Percentiles rank a stretch among this genome's conserved stretches.
Evolutionary conservation across 1,140 invertebrate species (phyloP).

Genomic region (Danaus melanippus): DNA sequence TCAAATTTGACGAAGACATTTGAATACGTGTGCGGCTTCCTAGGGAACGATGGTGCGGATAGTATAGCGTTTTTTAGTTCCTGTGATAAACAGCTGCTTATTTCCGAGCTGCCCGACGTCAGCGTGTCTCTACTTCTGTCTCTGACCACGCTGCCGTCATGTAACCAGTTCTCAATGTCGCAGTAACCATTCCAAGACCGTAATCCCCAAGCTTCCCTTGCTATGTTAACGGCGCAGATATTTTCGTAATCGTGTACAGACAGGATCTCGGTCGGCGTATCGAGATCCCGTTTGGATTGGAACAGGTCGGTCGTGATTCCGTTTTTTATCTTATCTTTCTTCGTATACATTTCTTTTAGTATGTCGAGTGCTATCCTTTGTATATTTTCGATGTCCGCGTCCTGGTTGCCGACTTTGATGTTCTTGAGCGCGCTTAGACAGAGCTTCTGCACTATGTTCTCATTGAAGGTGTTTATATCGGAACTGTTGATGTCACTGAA

Average conservation of each 20-base stretch:
- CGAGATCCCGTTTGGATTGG: slow-evolving; percentile 59
- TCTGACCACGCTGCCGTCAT: slow-evolving; percentile 75
- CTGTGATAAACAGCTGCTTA: slow-evolving; percentile 62
- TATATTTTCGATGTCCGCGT: slow-evolving; percentile 70
- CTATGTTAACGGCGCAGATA: slow-evolving; percentile 77
- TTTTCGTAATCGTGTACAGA: slow-evolving; percentile 81
- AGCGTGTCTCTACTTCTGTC: slow-evolving; percentile 73
- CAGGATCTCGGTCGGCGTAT: slow-evolving; percentile 74
- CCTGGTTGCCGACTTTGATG: slow-evolving; percentile 70
- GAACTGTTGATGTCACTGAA: slow-evolving; percentile 72
- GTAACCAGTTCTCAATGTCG: slow-evolving; percentile 77
- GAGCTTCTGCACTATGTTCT: slow-evolving; percentile 71
- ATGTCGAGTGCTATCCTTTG: slow-evolving; percentile 71
- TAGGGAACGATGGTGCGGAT: slow-evolving; percentile 58
- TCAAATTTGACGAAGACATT: slow-evolving; percentile 61
- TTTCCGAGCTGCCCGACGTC: slow-evolving; percentile 72
- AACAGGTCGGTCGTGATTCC: slow-evolving; percentile 34
- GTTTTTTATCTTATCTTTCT: slow-evolving; percentile 61
- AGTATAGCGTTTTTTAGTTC: slow-evolving; percentile 60
- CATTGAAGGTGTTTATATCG: slow-evolving; percentile 70
- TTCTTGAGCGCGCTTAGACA: slow-evolving; percentile 70
- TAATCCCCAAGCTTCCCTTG: slow-evolving; percentile 77
- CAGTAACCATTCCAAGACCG: slow-evolving; percentile 78
- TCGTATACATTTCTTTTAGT: slow-evolving; percentile 68
- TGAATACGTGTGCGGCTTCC: slow-evolving; percentile 58